These are phyloP conservation scores for Mastomys coucha DNA, from an alignment of 2,113 vertebrate genomes.

Conservation along the genomic window DNA sequence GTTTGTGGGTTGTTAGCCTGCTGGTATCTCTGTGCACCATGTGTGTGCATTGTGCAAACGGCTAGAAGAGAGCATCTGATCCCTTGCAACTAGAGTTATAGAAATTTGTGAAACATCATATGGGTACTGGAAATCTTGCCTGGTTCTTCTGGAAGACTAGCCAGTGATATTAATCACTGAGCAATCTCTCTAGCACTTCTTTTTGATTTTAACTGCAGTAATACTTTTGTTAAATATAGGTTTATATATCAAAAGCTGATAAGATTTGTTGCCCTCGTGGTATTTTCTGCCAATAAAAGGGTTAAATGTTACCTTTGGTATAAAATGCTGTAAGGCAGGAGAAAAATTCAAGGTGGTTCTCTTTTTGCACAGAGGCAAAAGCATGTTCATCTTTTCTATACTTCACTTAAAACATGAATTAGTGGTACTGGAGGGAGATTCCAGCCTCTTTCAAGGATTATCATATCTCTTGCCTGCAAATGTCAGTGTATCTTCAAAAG, in stretches of 20 bases:
- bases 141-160: neutral
- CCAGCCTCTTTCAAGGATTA: neutral
- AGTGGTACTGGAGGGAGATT: neutral
- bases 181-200: neutral
- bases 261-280: neutral
- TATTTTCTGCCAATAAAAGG: neutral
- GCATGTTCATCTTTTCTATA: neutral
- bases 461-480: neutral
- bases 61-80: neutral
- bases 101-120: too few species aligned
- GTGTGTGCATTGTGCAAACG: neutral
- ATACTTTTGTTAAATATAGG: neutral
- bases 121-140: neutral
- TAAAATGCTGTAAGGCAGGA: neutral
- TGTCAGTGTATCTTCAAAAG: neutral
- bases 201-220: neutral
- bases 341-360: neutral
- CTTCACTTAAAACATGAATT: neutral
- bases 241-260: neutral
- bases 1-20: neutral
- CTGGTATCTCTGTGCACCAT: neutral
- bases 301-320: neutral
- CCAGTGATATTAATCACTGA: neutral
- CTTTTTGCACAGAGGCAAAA: neutral
- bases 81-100: neutral